phyloP scores from a whole-genome alignment of 2,888 invertebrate genomes.

The Steinernema scapterisci region DNA sequence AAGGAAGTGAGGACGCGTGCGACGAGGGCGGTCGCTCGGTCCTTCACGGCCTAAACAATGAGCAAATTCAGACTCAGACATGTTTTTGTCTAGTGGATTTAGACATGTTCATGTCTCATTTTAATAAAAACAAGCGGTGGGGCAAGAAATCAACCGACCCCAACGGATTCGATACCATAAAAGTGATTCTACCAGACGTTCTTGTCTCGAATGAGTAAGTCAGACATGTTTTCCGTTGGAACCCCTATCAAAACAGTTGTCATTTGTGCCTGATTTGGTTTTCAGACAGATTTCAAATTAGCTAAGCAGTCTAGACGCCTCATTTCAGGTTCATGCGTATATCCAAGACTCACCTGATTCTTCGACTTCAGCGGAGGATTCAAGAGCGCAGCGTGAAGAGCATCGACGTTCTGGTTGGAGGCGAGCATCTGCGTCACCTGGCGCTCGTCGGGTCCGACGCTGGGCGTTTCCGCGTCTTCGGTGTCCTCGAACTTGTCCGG shows the following conservation, averaged over 20 bases:
- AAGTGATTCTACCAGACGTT: no score
- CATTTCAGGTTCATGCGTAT: no score
- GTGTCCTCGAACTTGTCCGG: constrained; percentile 58
- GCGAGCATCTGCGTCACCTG: constrained; percentile 43
- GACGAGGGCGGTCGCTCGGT: constrained; percentile 52
- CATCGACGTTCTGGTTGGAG: constrained; percentile 52
- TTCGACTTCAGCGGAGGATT: constrained; percentile 60
- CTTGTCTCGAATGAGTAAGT: no score
- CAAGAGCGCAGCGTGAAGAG: constrained; percentile 55
- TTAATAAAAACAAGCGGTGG: no score
- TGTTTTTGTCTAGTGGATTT: not conserved
- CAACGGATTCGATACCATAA: no score
- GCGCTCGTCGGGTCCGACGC: constrained; percentile 45
- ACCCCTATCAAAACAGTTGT: no score
- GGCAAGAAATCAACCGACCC: no score
- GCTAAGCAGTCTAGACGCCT: no score
- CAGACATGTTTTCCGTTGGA: no score
- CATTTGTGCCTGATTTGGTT: no score
- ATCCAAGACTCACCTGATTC: constrained; percentile 55
- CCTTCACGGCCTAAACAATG: constrained; percentile 52
- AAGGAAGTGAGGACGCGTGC: constrained; percentile 56
- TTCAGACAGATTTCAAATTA: no score
- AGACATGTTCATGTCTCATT: no score
- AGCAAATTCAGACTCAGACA: not conserved
- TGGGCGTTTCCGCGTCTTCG: constrained; percentile 49